Evolutionary conservation across 2,113 vertebrate species (phyloP).

Genomic region (Mystacornis crossleyi): DNA sequence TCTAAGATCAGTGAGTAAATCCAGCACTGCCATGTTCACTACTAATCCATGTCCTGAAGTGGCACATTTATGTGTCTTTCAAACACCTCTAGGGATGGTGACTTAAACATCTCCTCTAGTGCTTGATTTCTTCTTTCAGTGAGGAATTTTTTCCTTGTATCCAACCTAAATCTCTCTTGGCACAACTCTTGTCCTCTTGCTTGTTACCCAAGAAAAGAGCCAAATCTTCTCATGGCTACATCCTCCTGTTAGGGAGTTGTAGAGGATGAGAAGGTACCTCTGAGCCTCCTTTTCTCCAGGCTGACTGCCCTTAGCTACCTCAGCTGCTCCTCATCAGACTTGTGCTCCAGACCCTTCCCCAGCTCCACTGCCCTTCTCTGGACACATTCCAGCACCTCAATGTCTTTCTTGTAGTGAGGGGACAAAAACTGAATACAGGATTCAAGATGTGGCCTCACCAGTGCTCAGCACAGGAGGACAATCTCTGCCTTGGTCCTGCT

Average conservation of each 20-base stretch:
- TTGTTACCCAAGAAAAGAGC: neutral
- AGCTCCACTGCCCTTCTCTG: neutral
- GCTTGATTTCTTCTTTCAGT: neutral
- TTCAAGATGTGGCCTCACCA: fast-evolving
- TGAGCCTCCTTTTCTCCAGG: neutral
- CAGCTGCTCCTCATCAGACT: neutral
- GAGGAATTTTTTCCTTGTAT: neutral
- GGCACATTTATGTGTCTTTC: neutral
- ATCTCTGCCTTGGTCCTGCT: neutral
- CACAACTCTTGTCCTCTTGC: neutral
- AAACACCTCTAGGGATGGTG: neutral
- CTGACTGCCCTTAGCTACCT: neutral
- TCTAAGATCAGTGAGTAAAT: neutral
- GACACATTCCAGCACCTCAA: neutral
- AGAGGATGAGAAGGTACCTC: neutral
- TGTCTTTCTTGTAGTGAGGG: neutral
- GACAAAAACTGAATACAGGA: neutral
- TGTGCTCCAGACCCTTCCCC: neutral
- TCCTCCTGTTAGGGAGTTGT: neutral
- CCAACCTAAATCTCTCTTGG: neutral
- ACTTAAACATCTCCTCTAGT: neutral
- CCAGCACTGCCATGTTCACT: neutral
- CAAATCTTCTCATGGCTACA: neutral
- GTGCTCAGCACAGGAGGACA: neutral
- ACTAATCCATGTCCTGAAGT: neutral